A percentile compares a stretch with the other conserved stretches of the same genome.
These are phyloP conservation scores for Cinara cedri DNA, from an alignment of 2,888 invertebrate genomes.

Conservation along the genomic window DNA sequence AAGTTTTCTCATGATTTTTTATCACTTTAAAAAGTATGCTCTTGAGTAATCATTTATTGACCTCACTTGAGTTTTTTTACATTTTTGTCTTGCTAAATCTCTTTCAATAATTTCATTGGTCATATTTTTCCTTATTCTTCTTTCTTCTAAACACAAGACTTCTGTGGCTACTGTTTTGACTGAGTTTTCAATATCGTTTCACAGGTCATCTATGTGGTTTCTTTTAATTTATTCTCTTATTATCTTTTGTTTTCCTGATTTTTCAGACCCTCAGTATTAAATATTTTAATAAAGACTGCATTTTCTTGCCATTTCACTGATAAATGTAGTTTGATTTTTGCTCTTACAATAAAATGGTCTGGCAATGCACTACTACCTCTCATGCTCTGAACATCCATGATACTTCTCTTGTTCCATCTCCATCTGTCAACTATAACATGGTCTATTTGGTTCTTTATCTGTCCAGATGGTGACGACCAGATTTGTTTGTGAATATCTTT, in stretches of 20 bases:
- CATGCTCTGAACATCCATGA: slow-evolving; percentile 18
- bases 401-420: slow-evolving; percentile 17
- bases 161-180: slow-evolving; percentile 5
- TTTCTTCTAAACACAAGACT: not conserved
- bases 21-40: not conserved
- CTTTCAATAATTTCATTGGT: not conserved
- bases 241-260: slow-evolving; percentile 10
- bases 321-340: slow-evolving; percentile 18
- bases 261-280: slow-evolving; percentile 6
- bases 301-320: slow-evolving; percentile 6
- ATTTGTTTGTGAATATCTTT: slow-evolving; percentile 17
- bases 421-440: slow-evolving; percentile 12
- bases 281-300: not conserved
- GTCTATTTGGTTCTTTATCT: slow-evolving; percentile 21
- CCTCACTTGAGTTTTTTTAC: slow-evolving; percentile 1
- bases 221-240: slow-evolving; percentile 13
- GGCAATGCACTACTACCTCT: slow-evolving; percentile 1
- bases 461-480: not conserved
- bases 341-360: slow-evolving; percentile 24
- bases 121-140: not conserved
- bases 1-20: slow-evolving; percentile 21
- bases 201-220: not conserved
- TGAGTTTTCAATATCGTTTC: slow-evolving; percentile 19
- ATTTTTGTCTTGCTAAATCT: not conserved
- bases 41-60: slow-evolving; percentile 2